Conservation (phyloP, 2,888 invertebrate species). For the Oeneis ivallda region DNA sequence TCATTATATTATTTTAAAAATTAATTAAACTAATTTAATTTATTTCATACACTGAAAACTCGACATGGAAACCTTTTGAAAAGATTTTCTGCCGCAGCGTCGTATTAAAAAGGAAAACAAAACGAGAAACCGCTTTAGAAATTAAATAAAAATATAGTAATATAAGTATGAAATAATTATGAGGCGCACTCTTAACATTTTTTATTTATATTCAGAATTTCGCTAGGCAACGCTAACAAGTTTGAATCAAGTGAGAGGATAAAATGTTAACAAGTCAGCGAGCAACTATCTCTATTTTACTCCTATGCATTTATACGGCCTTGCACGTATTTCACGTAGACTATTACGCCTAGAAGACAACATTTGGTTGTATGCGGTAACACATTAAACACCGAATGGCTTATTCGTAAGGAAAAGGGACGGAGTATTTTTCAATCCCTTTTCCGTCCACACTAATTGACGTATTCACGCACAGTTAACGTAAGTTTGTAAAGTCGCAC, state of each 20-base stretch:
- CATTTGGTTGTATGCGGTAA: too few relatives aligned
- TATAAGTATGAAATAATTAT: constrained; percentile 32
- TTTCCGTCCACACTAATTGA: too few relatives aligned
- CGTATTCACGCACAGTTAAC: too few relatives aligned
- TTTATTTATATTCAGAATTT: constrained; percentile 25
- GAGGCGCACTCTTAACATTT: constrained; percentile 24
- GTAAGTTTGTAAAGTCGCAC: too few relatives aligned
- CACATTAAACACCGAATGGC: too few relatives aligned
- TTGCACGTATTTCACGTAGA: constrained; percentile 3
- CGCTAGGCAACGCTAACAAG: constrained; percentile 27
- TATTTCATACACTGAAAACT: constrained; percentile 16
- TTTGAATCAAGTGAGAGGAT: constrained; percentile 25
- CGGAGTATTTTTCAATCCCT: too few relatives aligned
- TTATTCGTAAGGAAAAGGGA: too few relatives aligned
- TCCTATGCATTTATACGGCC: constrained; percentile 24
- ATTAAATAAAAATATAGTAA: constrained; percentile 25
- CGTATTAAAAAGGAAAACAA: constrained; percentile 27
- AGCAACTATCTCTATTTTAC: constrained; percentile 29
- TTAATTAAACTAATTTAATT: constrained; percentile 11
- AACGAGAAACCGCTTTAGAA: constrained; percentile 21
- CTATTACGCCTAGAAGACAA: not conserved
- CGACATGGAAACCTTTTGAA: constrained; percentile 25
- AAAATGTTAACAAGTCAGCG: constrained; percentile 35
- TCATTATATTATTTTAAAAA: not conserved
- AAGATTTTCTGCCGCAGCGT: constrained; percentile 23